phyloP scores from a whole-genome alignment of 2,797 vertebrate species.

The Rhinella marina region DNA sequence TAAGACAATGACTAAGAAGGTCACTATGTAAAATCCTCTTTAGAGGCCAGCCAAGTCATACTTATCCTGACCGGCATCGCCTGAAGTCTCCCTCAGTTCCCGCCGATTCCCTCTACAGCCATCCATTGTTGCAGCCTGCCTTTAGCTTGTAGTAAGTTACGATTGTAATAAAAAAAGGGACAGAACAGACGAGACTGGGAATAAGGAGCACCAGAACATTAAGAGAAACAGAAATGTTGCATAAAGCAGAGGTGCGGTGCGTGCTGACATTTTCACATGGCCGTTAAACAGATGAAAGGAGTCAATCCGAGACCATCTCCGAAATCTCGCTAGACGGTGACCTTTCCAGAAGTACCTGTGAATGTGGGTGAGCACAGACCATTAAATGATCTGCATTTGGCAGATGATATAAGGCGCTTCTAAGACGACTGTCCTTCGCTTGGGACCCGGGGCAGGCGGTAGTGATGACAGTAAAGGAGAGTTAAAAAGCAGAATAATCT shows the following conservation, averaged over 20 bases:
- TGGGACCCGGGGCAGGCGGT: background rate
- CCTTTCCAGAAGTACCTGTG: conserved; percentile 44
- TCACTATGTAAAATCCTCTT: background rate
- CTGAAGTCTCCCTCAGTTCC: background rate
- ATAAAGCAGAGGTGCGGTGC: background rate
- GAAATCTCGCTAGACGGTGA: conserved; percentile 9
- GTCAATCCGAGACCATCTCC: conserved; percentile 27
- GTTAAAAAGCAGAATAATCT: background rate
- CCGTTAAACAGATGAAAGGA: conserved; percentile 52
- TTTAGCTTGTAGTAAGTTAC: background rate
- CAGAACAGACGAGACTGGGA: background rate
- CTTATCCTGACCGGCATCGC: background rate
- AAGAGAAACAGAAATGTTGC: conserved; percentile 40
- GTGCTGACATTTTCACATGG: conserved; percentile 56
- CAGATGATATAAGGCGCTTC: conserved; percentile 29
- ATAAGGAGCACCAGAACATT: conserved; percentile 2
- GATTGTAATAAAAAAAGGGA: background rate
- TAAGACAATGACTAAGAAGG: too few species aligned
- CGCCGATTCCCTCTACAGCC: background rate
- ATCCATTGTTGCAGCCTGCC: background rate
- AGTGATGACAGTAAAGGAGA: background rate
- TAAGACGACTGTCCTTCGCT: background rate
- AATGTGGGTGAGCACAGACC: conserved; percentile 31
- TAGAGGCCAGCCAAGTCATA: background rate
- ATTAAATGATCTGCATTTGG: conserved; percentile 29